These are phyloP conservation scores for Daktulosphaira vitifoliae DNA, from an alignment of 1,140 invertebrate genomes.

Conservation along the genomic window DNA sequence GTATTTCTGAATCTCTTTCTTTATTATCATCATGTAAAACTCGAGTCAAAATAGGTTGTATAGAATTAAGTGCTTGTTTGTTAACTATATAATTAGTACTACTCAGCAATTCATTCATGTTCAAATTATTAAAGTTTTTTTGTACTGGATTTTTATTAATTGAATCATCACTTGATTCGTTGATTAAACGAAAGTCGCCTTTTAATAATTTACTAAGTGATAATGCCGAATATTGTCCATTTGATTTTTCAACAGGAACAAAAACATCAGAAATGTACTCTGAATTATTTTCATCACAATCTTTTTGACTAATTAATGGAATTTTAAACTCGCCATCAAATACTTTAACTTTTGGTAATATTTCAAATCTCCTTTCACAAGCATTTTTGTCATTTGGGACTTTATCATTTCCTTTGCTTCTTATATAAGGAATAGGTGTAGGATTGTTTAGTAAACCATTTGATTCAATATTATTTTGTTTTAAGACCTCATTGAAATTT, in stretches of 20 bases:
- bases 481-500: no score
- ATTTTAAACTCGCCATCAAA: background rate
- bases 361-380: background rate
- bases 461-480: no score
- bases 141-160: background rate
- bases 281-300: background rate
- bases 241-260: slow-evolving; percentile 8
- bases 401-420: no score
- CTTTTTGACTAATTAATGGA: background rate
- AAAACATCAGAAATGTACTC: background rate
- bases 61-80: background rate
- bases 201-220: slow-evolving; percentile 3
- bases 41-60: background rate
- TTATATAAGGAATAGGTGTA: no score
- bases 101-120: no score
- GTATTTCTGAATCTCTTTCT: background rate
- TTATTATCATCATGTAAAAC: background rate
- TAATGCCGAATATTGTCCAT: background rate
- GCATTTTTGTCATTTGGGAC: no score
- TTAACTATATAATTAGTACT: background rate
- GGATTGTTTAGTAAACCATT: no score
- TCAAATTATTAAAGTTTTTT: background rate
- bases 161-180: background rate
- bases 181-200: background rate
- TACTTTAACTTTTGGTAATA: background rate